Evolutionary conservation across 2,797 vertebrate genomes (phyloP), one percentile per base, ranked within the genome.

Genomic region (Liasis olivaceus): DNA sequence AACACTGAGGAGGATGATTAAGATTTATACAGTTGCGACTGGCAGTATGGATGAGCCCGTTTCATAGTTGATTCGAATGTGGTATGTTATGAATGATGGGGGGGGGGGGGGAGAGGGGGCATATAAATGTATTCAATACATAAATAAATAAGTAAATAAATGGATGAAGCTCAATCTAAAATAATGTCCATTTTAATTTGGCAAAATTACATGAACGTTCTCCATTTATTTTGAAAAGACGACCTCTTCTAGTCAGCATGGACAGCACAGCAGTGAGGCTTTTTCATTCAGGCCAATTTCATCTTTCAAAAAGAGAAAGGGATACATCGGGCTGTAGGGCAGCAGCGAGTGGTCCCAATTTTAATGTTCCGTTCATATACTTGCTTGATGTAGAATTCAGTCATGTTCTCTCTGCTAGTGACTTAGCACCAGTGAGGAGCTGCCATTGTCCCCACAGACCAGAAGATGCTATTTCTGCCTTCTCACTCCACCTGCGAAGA

Each of bases 391-490:
- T 66, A 54, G 28, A 47, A 8, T 24, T 56, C 90, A 56, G 11
- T 42, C 36, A 31, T 59, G 11, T 87, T 66, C 84, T 54, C 42
- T 36, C 28, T 66, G 84, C 9, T 13, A 87, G 47, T 87, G 64
- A 62, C 8, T 92, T 54, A 87, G n/a, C 85, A 93, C 14, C 56
- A 63, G 62, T 54, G 92, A 90, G 91, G 86, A 92, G n/a, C 11
- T 9, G 26, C n/a, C 28, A 11, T 28, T 62, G 42, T 63, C 64
- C 59, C 26, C 69, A 89, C 36, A 12, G 81, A 77, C 89, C 62
- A 8, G 22, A 2, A 31, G 58, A 89, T 64, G 90, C 58, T 91
- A 84, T 62, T 31, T 91, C 62, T 94, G 54, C 47, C 89, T 90
- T 91, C 89, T 58, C 0, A 0, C 36, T 2, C 0, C 0, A 60